A percentile compares a stretch with the other conserved stretches of the same genome.
Conservation (phyloP, 2,888 invertebrate species). For the Gastracanthus pulcherrimus region DNA sequence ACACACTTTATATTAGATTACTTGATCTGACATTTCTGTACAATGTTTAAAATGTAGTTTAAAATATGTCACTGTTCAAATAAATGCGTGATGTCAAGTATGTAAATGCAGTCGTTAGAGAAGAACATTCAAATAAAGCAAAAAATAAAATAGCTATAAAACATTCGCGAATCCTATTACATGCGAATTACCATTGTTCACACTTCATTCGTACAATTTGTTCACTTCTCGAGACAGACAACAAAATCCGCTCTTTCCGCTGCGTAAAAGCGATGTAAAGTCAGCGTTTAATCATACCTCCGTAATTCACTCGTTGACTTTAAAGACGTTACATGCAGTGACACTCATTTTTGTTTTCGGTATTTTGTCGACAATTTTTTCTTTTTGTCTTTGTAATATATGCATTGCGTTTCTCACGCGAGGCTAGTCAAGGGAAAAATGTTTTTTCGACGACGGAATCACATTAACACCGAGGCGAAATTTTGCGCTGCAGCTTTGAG, state of each 20-base stretch:
- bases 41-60: not conserved
- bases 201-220: not conserved
- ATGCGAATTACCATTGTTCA: not conserved
- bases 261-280: not conserved
- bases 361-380: not conserved
- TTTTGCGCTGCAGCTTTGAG: not conserved
- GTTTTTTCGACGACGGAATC: not conserved
- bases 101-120: not conserved
- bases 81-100: not conserved
- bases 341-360: not conserved
- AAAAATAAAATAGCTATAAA: not conserved
- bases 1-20: no score
- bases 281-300: not conserved
- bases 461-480: not conserved
- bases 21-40: no score
- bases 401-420: conserved; percentile 9
- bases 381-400: not conserved
- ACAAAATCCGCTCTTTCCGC: not conserved
- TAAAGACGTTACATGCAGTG: no score
- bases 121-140: not conserved
- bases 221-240: not conserved
- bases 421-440: not conserved
- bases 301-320: not conserved
- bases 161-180: not conserved
- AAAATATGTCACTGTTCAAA: not conserved